Percentiles rank a stretch among this genome's conserved stretches.
Conservation (phyloP, 2,888 invertebrate genomes). For the Acrocyrtus sp. region DNA sequence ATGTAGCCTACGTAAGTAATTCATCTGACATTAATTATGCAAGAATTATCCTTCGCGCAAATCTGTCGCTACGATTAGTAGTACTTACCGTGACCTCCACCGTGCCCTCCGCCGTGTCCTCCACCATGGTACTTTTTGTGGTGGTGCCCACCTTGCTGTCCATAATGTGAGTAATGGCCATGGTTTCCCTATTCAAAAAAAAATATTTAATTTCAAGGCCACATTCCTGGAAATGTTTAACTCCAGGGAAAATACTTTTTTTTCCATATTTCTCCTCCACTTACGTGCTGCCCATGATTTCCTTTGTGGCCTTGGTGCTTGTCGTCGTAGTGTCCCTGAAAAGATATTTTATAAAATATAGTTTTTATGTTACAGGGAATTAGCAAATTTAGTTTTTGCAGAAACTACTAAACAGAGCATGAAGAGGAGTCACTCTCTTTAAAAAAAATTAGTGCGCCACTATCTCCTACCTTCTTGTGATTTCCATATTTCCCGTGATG, state of each 20-base stretch:
- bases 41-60: no score
- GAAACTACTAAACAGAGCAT: neutral
- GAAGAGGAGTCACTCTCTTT: no score
- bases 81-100: slow-evolving; percentile 38
- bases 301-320: slow-evolving; percentile 61
- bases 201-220: neutral
- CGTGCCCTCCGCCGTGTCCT: slow-evolving; percentile 31
- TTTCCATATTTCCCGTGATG: slow-evolving; percentile 58
- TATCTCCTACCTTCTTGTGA: slow-evolving; percentile 60
- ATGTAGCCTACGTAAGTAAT: neutral
- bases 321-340: slow-evolving; percentile 60
- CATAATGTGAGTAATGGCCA: slow-evolving; percentile 60
- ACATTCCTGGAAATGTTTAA: no score
- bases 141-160: slow-evolving; percentile 57
- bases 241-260: neutral
- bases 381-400: no score
- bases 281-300: slow-evolving; percentile 59
- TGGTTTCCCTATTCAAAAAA: slow-evolving; percentile 52
- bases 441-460: no score
- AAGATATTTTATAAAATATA: neutral
- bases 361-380: neutral
- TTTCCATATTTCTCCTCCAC: neutral
- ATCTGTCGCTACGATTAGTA: no score
- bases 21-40: no score
- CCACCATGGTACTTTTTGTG: slow-evolving; percentile 38